Conservation (phyloP, 2,113 vertebrate species). For the Siphamia tubifer region DNA sequence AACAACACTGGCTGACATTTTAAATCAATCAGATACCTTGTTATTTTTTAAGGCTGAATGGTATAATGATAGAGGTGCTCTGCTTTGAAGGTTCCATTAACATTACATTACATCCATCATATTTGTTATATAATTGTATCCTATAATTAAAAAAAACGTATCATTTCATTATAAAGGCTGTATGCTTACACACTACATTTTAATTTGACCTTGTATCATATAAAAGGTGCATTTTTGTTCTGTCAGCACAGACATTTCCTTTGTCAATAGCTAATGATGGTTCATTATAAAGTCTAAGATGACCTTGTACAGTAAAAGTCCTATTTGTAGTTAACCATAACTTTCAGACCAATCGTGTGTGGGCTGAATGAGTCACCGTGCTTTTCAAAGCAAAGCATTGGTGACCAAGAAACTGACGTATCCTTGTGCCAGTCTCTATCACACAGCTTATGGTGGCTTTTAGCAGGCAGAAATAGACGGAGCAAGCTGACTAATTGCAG, state of each 20-base stretch:
- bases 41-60: not conserved
- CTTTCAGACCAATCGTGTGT: conserved; percentile 38
- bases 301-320: conserved; percentile 25
- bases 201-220: too few relatives aligned
- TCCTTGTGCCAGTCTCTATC: not conserved
- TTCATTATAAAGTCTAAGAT: conserved; percentile 9
- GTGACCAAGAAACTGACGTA: not conserved
- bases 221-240: not conserved
- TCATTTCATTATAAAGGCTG: too few relatives aligned
- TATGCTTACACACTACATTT: too few relatives aligned
- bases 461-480: not conserved
- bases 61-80: not conserved
- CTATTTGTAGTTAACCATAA: conserved; percentile 41
- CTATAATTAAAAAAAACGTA: too few relatives aligned
- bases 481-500: not conserved
- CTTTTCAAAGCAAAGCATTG: conserved; percentile 21
- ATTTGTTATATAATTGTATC: too few relatives aligned
- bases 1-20: not conserved
- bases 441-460: not conserved
- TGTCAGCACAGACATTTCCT: not conserved
- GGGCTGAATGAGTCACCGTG: conserved; percentile 47
- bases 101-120: too few relatives aligned
- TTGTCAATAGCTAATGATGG: conserved; percentile 9
- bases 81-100: conserved; percentile 5
- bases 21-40: not conserved